Evolutionary conservation across 2,797 vertebrate species (phyloP).

Genomic region (Notoglanidium macrostoma): DNA sequence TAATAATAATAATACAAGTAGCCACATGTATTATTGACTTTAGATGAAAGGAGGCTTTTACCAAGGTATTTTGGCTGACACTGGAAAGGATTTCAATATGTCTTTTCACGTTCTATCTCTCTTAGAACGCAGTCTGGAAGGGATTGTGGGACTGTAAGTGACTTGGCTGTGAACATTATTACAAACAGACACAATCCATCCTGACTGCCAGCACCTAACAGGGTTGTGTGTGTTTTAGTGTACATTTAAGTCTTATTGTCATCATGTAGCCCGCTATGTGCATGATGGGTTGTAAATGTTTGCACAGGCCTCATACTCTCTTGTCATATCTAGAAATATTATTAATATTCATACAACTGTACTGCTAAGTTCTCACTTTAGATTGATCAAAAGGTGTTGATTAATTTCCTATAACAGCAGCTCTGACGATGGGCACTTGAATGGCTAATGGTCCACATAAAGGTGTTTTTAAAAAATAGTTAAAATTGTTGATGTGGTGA

Average conservation of each 20-base stretch:
- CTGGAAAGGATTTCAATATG: constrained; percentile 23
- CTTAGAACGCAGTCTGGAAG: constrained; percentile 47
- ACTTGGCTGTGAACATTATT: constrained; percentile 66
- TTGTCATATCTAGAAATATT: background rate
- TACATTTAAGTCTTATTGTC: background rate
- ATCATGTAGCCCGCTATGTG: background rate
- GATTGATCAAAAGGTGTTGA: background rate
- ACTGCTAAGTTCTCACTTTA: background rate
- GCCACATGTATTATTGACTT: background rate
- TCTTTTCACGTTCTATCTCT: constrained; percentile 9
- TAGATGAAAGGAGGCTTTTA: constrained; percentile 12
- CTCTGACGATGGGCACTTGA: background rate
- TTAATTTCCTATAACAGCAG: background rate
- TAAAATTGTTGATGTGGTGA: background rate
- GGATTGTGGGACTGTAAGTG: constrained; percentile 63
- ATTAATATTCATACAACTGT: background rate
- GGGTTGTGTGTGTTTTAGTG: background rate
- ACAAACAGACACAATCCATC: constrained; percentile 57
- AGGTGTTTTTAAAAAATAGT: background rate
- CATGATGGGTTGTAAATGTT: background rate
- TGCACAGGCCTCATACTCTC: background rate
- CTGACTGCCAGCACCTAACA: constrained; percentile 46
- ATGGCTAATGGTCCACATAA: background rate
- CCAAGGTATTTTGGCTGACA: constrained; percentile 19
- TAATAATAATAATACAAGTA: background rate